Conservation (phyloP, 2,113 vertebrate species). For the Amblyopsis rosae region DNA sequence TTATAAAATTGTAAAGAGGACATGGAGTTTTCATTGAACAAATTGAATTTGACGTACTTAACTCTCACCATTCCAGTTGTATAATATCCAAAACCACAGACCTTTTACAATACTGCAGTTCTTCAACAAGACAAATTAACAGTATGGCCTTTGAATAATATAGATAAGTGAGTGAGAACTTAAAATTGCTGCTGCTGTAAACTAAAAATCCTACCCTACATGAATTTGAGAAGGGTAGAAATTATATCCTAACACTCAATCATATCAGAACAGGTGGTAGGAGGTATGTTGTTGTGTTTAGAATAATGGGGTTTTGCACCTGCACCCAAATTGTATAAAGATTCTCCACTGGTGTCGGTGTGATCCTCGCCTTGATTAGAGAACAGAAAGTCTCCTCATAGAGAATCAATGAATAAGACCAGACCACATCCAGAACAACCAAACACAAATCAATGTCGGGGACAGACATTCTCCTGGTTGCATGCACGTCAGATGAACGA, state of each 20-base stretch:
- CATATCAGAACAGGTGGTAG: conserved; percentile 17
- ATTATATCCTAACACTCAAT: conserved; percentile 31
- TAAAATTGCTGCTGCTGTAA: conserved; percentile 20
- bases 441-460: conserved; percentile 74
- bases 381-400: conserved; percentile 50
- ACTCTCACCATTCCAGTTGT: background rate
- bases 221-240: conserved; percentile 7
- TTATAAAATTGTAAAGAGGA: conserved; percentile 2
- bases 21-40: background rate
- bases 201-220: conserved; percentile 2
- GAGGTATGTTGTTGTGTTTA: background rate
- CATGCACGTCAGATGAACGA: conserved; percentile 72
- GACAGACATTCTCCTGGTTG: conserved; percentile 56
- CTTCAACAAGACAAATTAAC: conserved; percentile 9
- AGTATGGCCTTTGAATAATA: conserved; percentile 20
- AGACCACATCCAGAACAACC: conserved; percentile 61
- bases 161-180: conserved; percentile 26
- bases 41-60: background rate
- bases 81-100: background rate
- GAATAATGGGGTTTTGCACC: background rate
- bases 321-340: background rate
- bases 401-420: conserved; percentile 40
- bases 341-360: background rate
- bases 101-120: conserved; percentile 1
- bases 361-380: conserved; percentile 31